Conservation (phyloP, 1,140 invertebrate species). For the Neelides sp. region DNA sequence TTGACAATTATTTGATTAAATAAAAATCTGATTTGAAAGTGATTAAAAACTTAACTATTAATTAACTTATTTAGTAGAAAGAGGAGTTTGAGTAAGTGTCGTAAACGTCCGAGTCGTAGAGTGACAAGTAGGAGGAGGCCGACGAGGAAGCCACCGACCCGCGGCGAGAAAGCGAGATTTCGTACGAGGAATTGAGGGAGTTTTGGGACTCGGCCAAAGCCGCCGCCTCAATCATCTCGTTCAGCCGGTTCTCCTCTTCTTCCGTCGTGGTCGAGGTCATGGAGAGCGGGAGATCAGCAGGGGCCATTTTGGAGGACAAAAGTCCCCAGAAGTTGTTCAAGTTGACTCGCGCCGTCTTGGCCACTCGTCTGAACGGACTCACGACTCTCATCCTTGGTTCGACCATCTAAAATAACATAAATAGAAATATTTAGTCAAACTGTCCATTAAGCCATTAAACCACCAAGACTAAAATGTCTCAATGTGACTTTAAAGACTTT, state of each 20-base stretch:
- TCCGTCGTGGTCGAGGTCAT: slow-evolving; percentile 16
- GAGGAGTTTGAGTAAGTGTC: too few relatives aligned
- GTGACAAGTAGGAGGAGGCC: neutral
- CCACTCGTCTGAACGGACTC: slow-evolving; percentile 26
- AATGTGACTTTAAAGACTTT: too few relatives aligned
- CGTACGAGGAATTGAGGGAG: slow-evolving; percentile 22
- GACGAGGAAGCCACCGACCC: neutral
- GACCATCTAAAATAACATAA: too few relatives aligned
- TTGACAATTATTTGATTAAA: too few relatives aligned
- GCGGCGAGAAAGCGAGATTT: slow-evolving; percentile 6
- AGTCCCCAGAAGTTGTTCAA: slow-evolving; percentile 29
- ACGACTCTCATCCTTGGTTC: too few relatives aligned
- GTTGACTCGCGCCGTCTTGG: slow-evolving; percentile 28
- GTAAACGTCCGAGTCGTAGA: neutral
- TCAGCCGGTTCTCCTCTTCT: slow-evolving; percentile 28
- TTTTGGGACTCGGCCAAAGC: slow-evolving; percentile 18
- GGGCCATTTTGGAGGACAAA: slow-evolving; percentile 9
- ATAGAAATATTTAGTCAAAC: too few relatives aligned
- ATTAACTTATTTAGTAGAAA: too few relatives aligned
- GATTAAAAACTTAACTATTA: too few relatives aligned
- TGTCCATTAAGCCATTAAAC: too few relatives aligned
- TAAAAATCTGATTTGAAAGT: too few relatives aligned
- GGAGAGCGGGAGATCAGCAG: neutral
- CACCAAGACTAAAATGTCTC: too few relatives aligned
- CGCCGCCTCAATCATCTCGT: slow-evolving; percentile 28